Base-by-base conservation (phyloP, 2,113 vertebrate genomes). In the Desmodus rotundus region DNA sequence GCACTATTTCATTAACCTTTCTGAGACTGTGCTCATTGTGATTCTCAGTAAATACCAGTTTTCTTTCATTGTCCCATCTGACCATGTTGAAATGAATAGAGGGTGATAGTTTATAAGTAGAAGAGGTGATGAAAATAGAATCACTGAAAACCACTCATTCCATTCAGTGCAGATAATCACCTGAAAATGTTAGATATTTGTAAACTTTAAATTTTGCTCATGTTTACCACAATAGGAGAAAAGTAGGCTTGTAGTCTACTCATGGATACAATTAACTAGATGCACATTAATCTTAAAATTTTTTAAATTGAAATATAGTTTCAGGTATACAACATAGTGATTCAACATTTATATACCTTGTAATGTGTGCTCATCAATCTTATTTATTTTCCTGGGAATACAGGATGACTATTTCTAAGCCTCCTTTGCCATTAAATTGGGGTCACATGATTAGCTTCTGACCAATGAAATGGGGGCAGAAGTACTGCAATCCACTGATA, bases 1-100 rank as follows among this genome's bases (percentile, higher is more conserved):
- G 80, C 58, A 52, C 31, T 84, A 81, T 84, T 87, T 97, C 31
- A 74, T 84, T 89, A 76, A 22, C 31, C 72, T 70, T 90, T 85
- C 47, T 77, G 45, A 88, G 56, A 65, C 16, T 54, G 84, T 54
- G 33, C 45, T 92, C 15, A 33, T 63, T 92, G 70, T 56, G 54
- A 70, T 68, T 63, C 36, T 61, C 9, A 68, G 68, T 63, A 80
- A 89, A 70, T 36, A 38, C 41, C 82, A 31, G 9, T 63, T 87
- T 88, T 36, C 45, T 86, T 73, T 36, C 45, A 86, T 67, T 82
- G 38, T 92, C 81, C 36, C 54, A 1, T 76, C 16, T 83, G 13
- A 7, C 10, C 19, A 41, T 86, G 19, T 82, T 82, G 73, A 77
- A 84, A 28, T 43, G 91, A 16, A 70, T 47, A 68, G 24, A 85